phyloP scores from a whole-genome alignment of 2,888 invertebrate genomes.

The Parthenolecanium corni region DNA sequence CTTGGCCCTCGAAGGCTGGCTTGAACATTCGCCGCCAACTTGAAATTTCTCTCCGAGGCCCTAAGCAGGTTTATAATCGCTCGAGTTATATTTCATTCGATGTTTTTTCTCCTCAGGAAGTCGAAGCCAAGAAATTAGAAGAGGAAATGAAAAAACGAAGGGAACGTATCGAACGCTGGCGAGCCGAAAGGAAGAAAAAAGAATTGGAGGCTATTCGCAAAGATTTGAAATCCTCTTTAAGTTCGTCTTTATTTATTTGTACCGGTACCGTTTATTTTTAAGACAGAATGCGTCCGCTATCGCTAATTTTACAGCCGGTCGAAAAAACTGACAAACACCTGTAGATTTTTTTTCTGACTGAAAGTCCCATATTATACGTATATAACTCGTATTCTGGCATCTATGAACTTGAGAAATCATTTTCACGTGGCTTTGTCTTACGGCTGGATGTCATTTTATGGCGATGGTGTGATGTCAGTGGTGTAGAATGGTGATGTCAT shows the following conservation, averaged over 20 bases:
- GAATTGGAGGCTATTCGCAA: constrained; percentile 69
- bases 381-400: too few species aligned
- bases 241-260: constrained; percentile 2
- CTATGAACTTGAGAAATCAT: too few species aligned
- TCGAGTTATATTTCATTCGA: constrained; percentile 13
- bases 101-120: constrained; percentile 49
- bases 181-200: constrained; percentile 82
- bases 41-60: not conserved
- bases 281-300: too few species aligned
- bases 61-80: not conserved
- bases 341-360: too few species aligned
- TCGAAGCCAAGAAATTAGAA: constrained; percentile 79
- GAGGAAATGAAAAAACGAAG: constrained; percentile 90
- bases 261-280: too few species aligned
- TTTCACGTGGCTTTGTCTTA: too few species aligned
- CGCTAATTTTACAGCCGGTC: too few species aligned
- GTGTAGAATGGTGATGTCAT: too few species aligned
- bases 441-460: too few species aligned
- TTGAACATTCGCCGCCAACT: not conserved
- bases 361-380: too few species aligned
- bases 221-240: constrained; percentile 50
- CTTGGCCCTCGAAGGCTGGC: not conserved
- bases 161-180: constrained; percentile 91
- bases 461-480: too few species aligned
- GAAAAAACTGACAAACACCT: too few species aligned